Base-by-base conservation (phyloP, 2,888 invertebrate species). In the Melikaiella ostensackeni region DNA sequence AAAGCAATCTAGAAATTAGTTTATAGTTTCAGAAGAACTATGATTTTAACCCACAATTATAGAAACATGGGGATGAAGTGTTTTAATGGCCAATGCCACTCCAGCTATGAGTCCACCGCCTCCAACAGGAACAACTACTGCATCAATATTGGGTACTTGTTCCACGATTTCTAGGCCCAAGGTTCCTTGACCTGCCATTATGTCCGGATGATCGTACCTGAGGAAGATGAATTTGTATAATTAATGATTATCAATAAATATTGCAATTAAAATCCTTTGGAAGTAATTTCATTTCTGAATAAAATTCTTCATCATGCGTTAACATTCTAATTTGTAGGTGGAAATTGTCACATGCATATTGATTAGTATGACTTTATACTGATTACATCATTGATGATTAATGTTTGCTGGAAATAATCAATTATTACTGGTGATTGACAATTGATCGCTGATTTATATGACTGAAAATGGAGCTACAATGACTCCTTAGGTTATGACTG, bases 31-130 rank as follows among this genome's bases (percentile, higher is more conserved):
- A 1, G 0, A 55, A 21, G 8, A 9, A 21, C 21, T 0, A 21
- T 19, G 8, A 33, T 8, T n/a, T 19, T 3, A 27, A 46, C 70
- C 4, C n/a, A 70, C 98, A 89, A 98, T 97, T 74, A 98, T 95
- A 89, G 95, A 94, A 1, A 97, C 95, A 77, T 94, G 92, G 0
- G 98, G 98, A 80, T 95, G 94, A 13, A 98, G 92, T 19, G 96
- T 95, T 91, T 98, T 99, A 76, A 98, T 93, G 2, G 98, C 98
- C 0, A 97, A 94, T 4, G 97, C 97, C 16, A 97, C 94, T 0
- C 98, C 98, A 0, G 98, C 98, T 75, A 99, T 94, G 2, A 98
- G 93, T 0, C 98, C 98, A 1, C 96, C 98, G n/a, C 98, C 98
- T 0, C 98, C 98, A 0, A 98, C 97, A 0, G 98, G 98, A 21